Evolutionary conservation across 2,113 vertebrate species (phyloP).

Genomic region (Anas platyrhynchos): DNA sequence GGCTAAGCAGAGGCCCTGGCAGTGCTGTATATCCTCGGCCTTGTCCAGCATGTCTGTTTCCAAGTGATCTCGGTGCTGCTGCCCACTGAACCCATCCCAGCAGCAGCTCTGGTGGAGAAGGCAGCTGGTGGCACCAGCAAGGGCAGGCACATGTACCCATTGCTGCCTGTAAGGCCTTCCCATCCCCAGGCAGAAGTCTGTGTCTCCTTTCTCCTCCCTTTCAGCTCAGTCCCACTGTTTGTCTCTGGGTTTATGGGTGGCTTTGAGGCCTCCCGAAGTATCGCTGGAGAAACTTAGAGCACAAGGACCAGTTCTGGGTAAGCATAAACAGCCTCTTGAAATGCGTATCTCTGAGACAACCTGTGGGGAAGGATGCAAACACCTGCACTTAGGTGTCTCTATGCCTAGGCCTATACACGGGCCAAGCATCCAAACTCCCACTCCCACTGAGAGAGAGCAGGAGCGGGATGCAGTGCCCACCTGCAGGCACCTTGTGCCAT

Average conservation of each 20-base stretch:
- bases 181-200: neutral
- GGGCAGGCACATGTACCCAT: neutral
- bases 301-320: neutral
- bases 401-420: neutral
- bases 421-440: neutral
- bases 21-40: fast-evolving
- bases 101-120: neutral
- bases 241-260: neutral
- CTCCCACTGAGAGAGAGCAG: neutral
- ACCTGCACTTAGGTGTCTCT: neutral
- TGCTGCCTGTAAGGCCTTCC: neutral
- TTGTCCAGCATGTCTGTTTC: neutral
- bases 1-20: neutral
- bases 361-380: neutral
- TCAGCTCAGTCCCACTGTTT: neutral
- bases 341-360: neutral
- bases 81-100: fast-evolving
- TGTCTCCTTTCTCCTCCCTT: neutral
- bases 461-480: neutral
- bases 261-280: neutral
- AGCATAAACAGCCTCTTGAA: neutral
- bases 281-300: neutral
- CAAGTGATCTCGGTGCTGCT: neutral
- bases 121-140: fast-evolving
- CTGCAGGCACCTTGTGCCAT: neutral